phyloP scores from a whole-genome alignment of 2,113 vertebrate genomes.

The Takifugu bimaculatus region DNA sequence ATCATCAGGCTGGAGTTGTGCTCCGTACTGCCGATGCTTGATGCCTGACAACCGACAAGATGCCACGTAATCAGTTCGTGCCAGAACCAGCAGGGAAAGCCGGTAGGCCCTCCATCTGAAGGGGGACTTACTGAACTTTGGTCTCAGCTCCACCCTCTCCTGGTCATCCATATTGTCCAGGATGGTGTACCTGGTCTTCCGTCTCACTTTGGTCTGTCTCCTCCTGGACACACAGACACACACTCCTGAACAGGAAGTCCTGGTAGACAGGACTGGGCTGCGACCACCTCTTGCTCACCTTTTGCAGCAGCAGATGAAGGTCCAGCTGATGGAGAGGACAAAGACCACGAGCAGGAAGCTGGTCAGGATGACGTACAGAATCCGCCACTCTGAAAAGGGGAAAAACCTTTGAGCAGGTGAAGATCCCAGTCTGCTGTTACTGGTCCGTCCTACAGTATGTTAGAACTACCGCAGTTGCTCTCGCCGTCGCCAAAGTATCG shows the following conservation, averaged over 20 bases:
- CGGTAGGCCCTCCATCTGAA: not conserved
- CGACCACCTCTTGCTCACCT: slow-evolving; percentile 69
- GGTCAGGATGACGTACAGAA: slow-evolving; percentile 81
- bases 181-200: slow-evolving; percentile 88
- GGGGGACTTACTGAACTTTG: slow-evolving; percentile 80
- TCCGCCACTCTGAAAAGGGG: slow-evolving; percentile 81
- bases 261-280: not conserved
- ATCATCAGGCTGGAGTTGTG: slow-evolving; percentile 93
- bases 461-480: slow-evolving; percentile 82
- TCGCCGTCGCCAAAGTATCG: slow-evolving; percentile 79
- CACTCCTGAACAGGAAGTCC: not conserved
- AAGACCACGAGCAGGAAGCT: slow-evolving; percentile 72
- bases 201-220: slow-evolving; percentile 82
- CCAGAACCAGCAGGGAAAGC: not conserved
- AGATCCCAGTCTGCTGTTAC: no score
- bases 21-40: slow-evolving; percentile 89
- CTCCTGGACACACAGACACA: slow-evolving; percentile 52
- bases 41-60: slow-evolving; percentile 68
- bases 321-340: slow-evolving; percentile 75
- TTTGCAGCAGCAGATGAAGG: slow-evolving; percentile 84
- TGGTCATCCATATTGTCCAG: slow-evolving; percentile 91
- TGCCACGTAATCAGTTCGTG: not conserved
- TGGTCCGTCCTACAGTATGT: no score
- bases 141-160: slow-evolving; percentile 85
- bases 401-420: no score